These are phyloP conservation scores for Scomber scombrus DNA, from an alignment of 2,113 vertebrate species.

Conservation along the genomic window DNA sequence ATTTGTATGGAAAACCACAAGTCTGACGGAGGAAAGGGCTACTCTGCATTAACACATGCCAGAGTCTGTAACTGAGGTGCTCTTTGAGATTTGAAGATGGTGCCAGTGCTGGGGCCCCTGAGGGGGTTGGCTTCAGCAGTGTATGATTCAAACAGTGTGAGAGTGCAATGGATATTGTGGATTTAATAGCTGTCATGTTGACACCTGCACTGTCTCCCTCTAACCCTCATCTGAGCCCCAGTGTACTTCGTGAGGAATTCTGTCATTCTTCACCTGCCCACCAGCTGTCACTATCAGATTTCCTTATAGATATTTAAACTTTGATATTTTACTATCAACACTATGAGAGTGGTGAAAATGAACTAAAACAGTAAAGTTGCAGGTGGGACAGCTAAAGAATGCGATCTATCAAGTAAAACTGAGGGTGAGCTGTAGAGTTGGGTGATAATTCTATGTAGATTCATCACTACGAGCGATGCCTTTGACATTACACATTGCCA, in stretches of 20 bases:
- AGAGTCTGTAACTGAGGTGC: conserved; percentile 15
- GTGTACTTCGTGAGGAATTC: not conserved
- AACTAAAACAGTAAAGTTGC: no score
- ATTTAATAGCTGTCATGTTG: conserved; percentile 14
- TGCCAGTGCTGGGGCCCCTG: conserved; percentile 12
- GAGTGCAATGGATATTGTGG: not conserved
- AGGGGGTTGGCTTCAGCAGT: conserved; percentile 3
- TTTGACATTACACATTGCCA: no score
- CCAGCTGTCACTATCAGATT: not conserved
- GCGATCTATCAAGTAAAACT: no score
- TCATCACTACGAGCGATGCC: no score
- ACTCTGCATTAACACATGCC: conserved; percentile 48
- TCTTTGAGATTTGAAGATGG: conserved; percentile 28
- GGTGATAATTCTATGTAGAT: no score
- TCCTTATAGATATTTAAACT: not conserved
- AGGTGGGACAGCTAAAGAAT: no score
- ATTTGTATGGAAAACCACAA: conserved; percentile 23
- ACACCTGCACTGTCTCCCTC: not conserved
- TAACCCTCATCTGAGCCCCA: not conserved
- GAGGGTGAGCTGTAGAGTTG: no score
- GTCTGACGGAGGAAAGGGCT: conserved; percentile 12
- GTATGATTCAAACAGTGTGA: conserved; percentile 21
- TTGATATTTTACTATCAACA: no score
- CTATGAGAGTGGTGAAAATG: no score
- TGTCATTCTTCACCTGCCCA: not conserved